Conservation (phyloP, 2,113 vertebrate species). For the Gobio gobio region DNA sequence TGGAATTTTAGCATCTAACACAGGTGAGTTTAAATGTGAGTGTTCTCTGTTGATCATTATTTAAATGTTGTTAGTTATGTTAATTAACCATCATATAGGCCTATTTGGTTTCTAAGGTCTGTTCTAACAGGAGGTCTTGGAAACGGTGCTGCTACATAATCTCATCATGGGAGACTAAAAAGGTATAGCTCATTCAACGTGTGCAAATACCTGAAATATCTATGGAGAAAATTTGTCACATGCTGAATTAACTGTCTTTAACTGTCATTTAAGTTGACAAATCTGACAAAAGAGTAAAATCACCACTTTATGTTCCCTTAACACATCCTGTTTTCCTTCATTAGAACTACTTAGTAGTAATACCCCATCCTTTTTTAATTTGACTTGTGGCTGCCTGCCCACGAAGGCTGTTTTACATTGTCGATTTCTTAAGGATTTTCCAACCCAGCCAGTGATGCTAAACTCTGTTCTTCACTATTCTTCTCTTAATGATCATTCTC, state of each 20-base stretch:
- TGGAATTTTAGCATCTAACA: not conserved
- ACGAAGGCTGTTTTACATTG: conserved; percentile 64
- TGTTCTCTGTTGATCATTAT: not conserved
- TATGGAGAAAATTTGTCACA: conserved; percentile 40
- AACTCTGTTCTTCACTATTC: conserved; percentile 62
- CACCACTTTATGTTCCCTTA: conserved; percentile 38
- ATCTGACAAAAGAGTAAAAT: conserved; percentile 12
- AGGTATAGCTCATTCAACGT: conserved; percentile 67
- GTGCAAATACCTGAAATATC: conserved; percentile 65
- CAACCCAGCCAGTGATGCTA: conserved; percentile 50
- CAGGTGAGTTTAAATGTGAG: not conserved
- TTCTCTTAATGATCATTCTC: conserved; percentile 60
- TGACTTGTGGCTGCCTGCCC: conserved; percentile 50
- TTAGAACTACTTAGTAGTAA: conserved; percentile 38
- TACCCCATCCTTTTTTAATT: conserved; percentile 46
- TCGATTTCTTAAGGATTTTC: conserved; percentile 60
- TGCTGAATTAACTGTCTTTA: not conserved
- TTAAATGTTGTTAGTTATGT: not conserved
- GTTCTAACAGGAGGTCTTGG: not conserved
- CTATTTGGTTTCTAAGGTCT: not conserved
- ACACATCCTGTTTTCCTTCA: conserved; percentile 41
- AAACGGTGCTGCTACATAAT: not conserved
- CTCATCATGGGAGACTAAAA: conserved; percentile 57
- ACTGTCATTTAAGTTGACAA: too few species aligned
- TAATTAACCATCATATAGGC: not conserved